A percentile compares a stretch with the other conserved stretches of the same genome.
These are phyloP conservation scores for Kryptolebias ocellatus DNA, from an alignment of 2,797 vertebrate genomes.

Conservation along the genomic window DNA sequence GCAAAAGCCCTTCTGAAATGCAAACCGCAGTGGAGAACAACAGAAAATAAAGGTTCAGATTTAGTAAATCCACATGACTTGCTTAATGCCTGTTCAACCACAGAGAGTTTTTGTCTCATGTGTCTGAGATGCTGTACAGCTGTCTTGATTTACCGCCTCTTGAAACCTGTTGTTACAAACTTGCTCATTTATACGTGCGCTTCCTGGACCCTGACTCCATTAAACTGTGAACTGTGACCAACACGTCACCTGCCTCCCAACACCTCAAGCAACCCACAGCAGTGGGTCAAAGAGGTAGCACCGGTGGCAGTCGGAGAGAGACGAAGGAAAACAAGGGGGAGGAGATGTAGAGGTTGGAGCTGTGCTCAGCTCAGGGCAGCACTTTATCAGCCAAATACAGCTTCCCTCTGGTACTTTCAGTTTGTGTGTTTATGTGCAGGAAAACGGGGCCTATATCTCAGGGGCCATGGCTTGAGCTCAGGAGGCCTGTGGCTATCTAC, in stretches of 20 bases:
- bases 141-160: background rate
- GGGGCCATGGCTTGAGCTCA: conserved; percentile 54
- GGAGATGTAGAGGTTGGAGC: conserved; percentile 44
- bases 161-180: background rate
- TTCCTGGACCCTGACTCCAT: conserved; percentile 27
- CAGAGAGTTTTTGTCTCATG: background rate
- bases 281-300: conserved; percentile 17
- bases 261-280: conserved; percentile 5
- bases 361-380: conserved; percentile 55
- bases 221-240: conserved; percentile 45
- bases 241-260: conserved; percentile 25
- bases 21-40: conserved; percentile 41
- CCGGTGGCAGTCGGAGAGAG: background rate
- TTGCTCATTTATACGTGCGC: background rate
- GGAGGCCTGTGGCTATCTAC: conserved; percentile 35
- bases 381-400: conserved; percentile 74
- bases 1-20: conserved; percentile 32
- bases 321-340: conserved; percentile 24
- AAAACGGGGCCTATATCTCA: conserved; percentile 45
- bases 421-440: conserved; percentile 52
- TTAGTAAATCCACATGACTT: conserved; percentile 15
- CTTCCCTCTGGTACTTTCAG: conserved; percentile 43
- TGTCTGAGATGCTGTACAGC: conserved; percentile 1
- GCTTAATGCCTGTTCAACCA: conserved; percentile 20
- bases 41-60: conserved; percentile 10